phyloP scores from a whole-genome alignment of 2,113 vertebrate species.

The Lontra canadensis region DNA sequence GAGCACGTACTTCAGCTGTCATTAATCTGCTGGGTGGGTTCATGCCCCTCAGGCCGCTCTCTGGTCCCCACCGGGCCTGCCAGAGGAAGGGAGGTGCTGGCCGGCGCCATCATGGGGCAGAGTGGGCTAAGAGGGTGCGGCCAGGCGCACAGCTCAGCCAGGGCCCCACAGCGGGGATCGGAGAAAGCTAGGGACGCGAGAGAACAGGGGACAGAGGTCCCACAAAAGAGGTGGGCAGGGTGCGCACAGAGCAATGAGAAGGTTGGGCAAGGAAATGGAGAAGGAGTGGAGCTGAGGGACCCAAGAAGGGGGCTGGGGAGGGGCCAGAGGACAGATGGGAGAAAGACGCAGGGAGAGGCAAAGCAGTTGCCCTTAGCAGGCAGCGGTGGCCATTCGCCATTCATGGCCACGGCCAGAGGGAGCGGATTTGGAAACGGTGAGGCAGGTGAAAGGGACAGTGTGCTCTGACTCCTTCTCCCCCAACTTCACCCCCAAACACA shows the following conservation, averaged over 20 bases:
- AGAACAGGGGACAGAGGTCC: background rate
- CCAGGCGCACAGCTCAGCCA: background rate
- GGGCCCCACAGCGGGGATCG: background rate
- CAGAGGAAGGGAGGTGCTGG: slow-evolving; percentile 33
- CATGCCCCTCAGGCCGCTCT: background rate
- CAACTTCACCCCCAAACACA: background rate
- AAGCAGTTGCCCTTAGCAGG: background rate
- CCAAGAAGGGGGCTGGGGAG: background rate
- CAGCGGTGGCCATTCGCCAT: background rate
- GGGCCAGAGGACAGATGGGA: background rate
- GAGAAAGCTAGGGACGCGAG: background rate
- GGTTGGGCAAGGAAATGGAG: background rate
- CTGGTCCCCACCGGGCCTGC: slow-evolving; percentile 22
- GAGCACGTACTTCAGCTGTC: background rate
- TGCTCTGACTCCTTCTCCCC: slow-evolving; percentile 59
- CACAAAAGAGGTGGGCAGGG: background rate
- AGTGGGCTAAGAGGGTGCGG: background rate
- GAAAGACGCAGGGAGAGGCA: background rate
- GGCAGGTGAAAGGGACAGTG: slow-evolving; percentile 51
- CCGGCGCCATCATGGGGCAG: background rate
- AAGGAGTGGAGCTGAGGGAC: background rate
- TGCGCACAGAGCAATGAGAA: background rate
- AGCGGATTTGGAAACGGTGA: slow-evolving; percentile 45
- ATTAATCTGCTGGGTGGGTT: slow-evolving; percentile 36
- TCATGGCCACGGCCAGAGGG: background rate